Conservation (phyloP, 1,140 invertebrate genomes). For the Calliphora vicina region DNA sequence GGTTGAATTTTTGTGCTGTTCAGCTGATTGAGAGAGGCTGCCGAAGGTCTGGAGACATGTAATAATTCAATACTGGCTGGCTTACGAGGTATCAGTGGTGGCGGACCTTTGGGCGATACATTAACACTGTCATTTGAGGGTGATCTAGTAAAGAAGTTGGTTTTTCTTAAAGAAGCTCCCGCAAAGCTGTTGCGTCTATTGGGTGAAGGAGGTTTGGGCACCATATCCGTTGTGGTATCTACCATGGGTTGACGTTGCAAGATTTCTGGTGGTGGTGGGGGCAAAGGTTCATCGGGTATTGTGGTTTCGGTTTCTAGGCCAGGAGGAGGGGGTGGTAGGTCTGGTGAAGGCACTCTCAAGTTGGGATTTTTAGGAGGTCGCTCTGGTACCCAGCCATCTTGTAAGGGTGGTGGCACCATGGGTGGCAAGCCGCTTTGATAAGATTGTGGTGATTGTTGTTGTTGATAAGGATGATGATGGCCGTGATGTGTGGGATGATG, state of each 20-base stretch:
- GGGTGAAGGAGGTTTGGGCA: constrained; percentile 45
- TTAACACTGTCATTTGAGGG: constrained; percentile 31
- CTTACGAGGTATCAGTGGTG: constrained; percentile 58
- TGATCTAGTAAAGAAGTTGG: constrained; percentile 17
- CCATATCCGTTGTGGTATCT: constrained; percentile 15
- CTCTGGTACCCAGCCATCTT: constrained; percentile 78
- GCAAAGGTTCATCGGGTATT: constrained; percentile 74
- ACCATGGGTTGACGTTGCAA: constrained; percentile 49
- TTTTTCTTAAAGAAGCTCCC: constrained; percentile 52
- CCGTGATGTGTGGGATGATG: constrained; percentile 55
- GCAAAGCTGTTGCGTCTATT: constrained; percentile 62
- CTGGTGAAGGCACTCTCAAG: constrained; percentile 72
- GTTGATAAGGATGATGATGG: constrained; percentile 56
- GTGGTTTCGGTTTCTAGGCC: constrained; percentile 69
- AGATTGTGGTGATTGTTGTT: constrained; percentile 53
- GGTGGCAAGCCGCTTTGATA: constrained; percentile 32
- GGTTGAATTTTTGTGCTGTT: constrained; percentile 41
- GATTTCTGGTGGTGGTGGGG: constrained; percentile 73
- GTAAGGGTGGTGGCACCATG: constrained; percentile 53
- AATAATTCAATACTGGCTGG: constrained; percentile 49
- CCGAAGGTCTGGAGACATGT: constrained; percentile 46
- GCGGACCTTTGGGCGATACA: constrained; percentile 41
- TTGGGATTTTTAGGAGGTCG: constrained; percentile 77
- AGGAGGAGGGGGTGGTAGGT: constrained; percentile 76
- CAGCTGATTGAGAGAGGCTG: constrained; percentile 40